Conservation (phyloP, 2,888 invertebrate genomes). For the Carpatolechia fugitivella region DNA sequence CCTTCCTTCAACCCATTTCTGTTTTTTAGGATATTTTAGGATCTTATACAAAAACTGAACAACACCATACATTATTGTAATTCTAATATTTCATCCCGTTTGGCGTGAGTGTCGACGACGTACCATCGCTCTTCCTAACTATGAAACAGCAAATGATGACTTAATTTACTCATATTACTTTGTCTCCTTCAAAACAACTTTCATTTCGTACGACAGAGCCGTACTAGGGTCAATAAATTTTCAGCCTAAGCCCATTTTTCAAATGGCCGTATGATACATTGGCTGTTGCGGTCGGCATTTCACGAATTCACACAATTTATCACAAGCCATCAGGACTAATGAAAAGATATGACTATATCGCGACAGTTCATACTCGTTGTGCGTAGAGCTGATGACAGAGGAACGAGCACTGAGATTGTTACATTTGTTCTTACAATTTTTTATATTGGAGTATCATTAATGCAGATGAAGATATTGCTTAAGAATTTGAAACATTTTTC, state of each 20-base stretch:
- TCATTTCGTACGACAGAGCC: not conserved
- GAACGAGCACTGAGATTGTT: not conserved
- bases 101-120: no score
- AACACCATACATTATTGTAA: no score
- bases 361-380: not conserved
- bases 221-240: not conserved
- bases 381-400: not conserved
- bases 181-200: not conserved
- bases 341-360: constrained; percentile 7
- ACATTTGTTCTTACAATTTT: no score
- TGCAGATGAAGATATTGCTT: no score
- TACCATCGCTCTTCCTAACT: no score
- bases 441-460: no score
- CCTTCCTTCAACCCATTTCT: no score
- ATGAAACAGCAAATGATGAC: no score
- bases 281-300: not conserved
- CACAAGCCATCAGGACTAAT: constrained; percentile 12
- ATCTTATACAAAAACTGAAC: no score
- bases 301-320: constrained; percentile 15
- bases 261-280: not conserved
- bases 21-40: no score
- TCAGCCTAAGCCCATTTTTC: not conserved
- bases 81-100: no score
- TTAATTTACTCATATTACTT: not conserved
- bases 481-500: no score